phyloP scores from a whole-genome alignment of 2,113 vertebrate genomes.

The Perca fluviatilis region DNA sequence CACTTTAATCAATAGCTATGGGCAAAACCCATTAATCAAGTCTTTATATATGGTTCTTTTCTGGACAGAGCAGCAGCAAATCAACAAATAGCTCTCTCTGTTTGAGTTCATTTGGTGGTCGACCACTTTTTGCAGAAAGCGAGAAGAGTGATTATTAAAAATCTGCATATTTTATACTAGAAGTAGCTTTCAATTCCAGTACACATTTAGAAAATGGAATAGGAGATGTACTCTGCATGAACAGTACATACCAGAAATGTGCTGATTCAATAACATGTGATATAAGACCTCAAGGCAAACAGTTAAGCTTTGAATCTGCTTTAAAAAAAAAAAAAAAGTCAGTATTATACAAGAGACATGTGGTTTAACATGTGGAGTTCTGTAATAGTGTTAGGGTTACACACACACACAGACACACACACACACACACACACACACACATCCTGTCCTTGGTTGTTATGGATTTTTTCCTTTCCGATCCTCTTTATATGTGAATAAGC shows the following conservation, averaged over 20 bases:
- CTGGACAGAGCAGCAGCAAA: neutral
- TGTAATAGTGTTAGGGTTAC: neutral
- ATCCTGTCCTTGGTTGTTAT: neutral
- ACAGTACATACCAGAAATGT: neutral
- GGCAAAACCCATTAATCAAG: slow-evolving; percentile 2
- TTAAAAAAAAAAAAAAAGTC: neutral
- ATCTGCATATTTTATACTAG: neutral
- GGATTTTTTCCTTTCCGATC: slow-evolving; percentile 3
- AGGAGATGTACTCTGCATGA: slow-evolving; percentile 19
- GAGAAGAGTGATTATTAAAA: neutral
- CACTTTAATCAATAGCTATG: slow-evolving; percentile 21
- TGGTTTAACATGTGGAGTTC: slow-evolving; percentile 21
- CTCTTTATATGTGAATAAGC: slow-evolving; percentile 9
- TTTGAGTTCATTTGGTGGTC: neutral
- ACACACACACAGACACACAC: neutral
- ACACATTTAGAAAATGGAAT: neutral
- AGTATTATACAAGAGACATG: slow-evolving; percentile 11
- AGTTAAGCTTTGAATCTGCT: slow-evolving; percentile 27
- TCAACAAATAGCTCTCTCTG: neutral
- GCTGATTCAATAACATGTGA: slow-evolving; percentile 12
- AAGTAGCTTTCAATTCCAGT: neutral
- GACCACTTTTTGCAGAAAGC: neutral
- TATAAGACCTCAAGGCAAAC: slow-evolving; percentile 14
- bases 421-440: neutral
- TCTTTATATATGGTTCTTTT: slow-evolving; percentile 16